Evolutionary conservation across 2,113 vertebrate genomes (phyloP).

Genomic region (Thunnus maccoyii): DNA sequence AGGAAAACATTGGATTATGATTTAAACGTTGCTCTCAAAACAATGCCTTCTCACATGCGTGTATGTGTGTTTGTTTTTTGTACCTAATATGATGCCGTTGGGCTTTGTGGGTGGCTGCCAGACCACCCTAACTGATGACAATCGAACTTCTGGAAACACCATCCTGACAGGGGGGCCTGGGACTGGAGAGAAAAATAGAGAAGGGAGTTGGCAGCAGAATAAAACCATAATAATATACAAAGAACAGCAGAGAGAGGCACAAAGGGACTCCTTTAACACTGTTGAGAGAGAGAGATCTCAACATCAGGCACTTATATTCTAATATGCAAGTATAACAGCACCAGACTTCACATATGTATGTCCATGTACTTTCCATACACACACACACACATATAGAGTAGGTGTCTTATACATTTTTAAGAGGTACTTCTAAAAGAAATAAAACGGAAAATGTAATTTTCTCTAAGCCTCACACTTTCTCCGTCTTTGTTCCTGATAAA

Average conservation of each 20-base stretch:
- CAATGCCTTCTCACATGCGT: slow-evolving; percentile 1
- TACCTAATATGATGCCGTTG: slow-evolving; percentile 95
- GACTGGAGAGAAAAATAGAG: slow-evolving; percentile 81
- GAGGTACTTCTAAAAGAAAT: slow-evolving; percentile 55
- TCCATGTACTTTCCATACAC: neutral
- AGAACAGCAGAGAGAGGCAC: slow-evolving; percentile 13
- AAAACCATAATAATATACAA: slow-evolving; percentile 34
- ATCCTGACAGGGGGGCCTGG: slow-evolving; percentile 92
- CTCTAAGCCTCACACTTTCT: slow-evolving; percentile 35
- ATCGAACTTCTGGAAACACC: slow-evolving; percentile 94
- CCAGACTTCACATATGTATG: neutral
- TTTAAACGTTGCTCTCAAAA: slow-evolving; percentile 30
- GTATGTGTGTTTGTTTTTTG: slow-evolving; percentile 40
- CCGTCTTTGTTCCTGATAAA: slow-evolving; percentile 63
- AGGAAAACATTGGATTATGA: slow-evolving; percentile 23
- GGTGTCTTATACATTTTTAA: slow-evolving; percentile 60
- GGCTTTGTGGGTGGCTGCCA: slow-evolving; percentile 94
- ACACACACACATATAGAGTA: slow-evolving; percentile 1
- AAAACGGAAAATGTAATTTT: slow-evolving; percentile 72
- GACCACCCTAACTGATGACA: slow-evolving; percentile 90
- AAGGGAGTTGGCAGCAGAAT: slow-evolving; percentile 38
- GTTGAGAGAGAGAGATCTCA: slow-evolving; percentile 31
- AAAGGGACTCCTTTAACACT: slow-evolving; percentile 9
- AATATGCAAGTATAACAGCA: slow-evolving; percentile 13
- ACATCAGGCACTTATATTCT: slow-evolving; percentile 37